Percentiles rank a stretch among this genome's conserved stretches.
Evolutionary conservation across 2,888 invertebrate genomes (phyloP).

Genomic region (Liodrosophila aerea): DNA sequence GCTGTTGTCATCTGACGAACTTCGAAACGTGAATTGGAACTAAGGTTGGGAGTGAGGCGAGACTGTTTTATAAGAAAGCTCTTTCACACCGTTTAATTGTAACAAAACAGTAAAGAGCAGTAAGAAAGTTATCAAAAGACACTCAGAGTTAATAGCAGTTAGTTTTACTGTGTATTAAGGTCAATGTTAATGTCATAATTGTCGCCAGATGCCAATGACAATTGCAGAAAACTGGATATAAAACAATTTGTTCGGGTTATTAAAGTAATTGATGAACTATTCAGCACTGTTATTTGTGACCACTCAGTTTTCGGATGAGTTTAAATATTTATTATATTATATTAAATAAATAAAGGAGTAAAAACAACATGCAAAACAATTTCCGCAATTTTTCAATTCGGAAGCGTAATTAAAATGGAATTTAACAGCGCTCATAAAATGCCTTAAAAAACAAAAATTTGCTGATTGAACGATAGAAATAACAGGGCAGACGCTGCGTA

Average conservation of each 20-base stretch:
- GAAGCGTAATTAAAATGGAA: slow-evolving; percentile 42
- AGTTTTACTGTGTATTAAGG: slow-evolving; percentile 68
- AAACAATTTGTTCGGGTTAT: not conserved
- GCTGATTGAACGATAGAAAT: too few relatives aligned
- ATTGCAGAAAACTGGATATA: slow-evolving; percentile 1
- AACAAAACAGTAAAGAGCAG: too few relatives aligned
- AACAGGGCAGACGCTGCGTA: too few relatives aligned
- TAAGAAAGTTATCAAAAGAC: slow-evolving; percentile 35
- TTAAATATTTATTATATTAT: too few relatives aligned
- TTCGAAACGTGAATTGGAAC: slow-evolving; percentile 49
- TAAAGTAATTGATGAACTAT: too few relatives aligned
- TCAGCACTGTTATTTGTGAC: too few relatives aligned
- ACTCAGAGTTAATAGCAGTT: slow-evolving; percentile 51
- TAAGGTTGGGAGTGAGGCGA: too few relatives aligned
- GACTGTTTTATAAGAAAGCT: slow-evolving; percentile 56
- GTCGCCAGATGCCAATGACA: slow-evolving; percentile 5
- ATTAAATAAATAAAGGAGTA: not conserved
- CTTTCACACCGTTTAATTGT: slow-evolving; percentile 47
- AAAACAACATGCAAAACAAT: not conserved
- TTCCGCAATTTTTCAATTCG: slow-evolving; percentile 45
- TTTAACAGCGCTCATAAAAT: slow-evolving; percentile 35
- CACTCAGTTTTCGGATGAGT: too few relatives aligned
- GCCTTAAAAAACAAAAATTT: slow-evolving; percentile 32
- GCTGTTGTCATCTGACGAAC: slow-evolving; percentile 59
- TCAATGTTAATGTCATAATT: slow-evolving; percentile 70